These are phyloP conservation scores for Hypotaenidia philippensis DNA, from an alignment of 2,797 vertebrate genomes.

Conservation along the genomic window DNA sequence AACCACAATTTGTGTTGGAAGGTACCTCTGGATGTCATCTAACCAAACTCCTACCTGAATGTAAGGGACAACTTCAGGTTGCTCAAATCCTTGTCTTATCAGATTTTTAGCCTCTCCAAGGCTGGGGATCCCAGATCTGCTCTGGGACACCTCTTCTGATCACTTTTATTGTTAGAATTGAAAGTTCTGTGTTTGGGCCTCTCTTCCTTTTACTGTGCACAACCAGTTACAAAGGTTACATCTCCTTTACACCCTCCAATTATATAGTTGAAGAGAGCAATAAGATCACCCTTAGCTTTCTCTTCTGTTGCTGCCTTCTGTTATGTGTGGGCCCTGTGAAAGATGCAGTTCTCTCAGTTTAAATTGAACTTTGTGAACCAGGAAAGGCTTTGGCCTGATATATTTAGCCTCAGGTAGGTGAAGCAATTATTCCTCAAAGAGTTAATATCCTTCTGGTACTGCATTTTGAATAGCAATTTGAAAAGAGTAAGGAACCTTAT, in stretches of 20 bases:
- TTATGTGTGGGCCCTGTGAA: not conserved
- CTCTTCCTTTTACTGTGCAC: not conserved
- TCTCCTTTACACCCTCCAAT: not conserved
- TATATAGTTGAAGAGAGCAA: not conserved
- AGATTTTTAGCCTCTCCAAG: not conserved
- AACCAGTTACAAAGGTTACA: no score
- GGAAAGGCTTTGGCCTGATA: not conserved
- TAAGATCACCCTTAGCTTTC: not conserved
- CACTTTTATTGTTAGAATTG: not conserved
- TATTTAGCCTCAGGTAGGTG: not conserved
- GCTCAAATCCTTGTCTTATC: not conserved
- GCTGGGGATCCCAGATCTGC: not conserved
- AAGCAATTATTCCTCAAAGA: slow-evolving; percentile 35
- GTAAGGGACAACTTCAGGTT: not conserved
- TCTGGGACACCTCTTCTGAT: not conserved
- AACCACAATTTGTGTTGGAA: not conserved
- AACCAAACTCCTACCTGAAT: not conserved
- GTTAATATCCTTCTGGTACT: not conserved
- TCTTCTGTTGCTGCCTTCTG: not conserved
- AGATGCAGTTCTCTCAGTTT: not conserved
- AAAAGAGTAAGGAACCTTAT: slow-evolving; percentile 4
- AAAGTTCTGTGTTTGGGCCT: not conserved
- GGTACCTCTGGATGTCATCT: not conserved
- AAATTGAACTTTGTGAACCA: not conserved
- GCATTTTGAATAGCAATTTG: not conserved